Conservation (phyloP, 1,140 invertebrate genomes). For the Platyscapa corneri region DNA sequence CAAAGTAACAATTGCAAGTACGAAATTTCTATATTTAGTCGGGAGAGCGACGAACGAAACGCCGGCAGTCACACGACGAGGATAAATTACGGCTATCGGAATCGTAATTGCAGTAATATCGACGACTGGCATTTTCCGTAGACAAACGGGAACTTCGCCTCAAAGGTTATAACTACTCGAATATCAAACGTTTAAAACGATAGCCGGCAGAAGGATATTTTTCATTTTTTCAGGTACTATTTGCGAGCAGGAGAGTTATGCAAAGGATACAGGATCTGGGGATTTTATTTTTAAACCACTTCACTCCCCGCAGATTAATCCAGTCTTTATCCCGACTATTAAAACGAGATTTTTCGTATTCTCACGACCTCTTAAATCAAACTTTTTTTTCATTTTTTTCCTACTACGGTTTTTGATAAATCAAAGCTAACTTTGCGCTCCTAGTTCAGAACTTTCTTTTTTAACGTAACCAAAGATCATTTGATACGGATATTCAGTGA, state of each 20-base stretch:
- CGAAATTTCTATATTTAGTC: background rate
- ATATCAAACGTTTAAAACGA: background rate
- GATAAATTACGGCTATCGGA: background rate
- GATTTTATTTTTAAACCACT: background rate
- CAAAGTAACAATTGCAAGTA: background rate
- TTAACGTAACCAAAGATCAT: background rate
- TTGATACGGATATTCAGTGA: background rate
- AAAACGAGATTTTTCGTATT: background rate
- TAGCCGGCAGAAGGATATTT: background rate
- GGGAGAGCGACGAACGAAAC: background rate
- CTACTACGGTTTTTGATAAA: background rate
- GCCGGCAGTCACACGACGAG: background rate
- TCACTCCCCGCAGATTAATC: background rate
- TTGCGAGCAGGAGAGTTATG: background rate
- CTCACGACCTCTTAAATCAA: background rate
- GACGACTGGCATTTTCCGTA: background rate
- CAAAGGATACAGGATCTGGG: background rate
- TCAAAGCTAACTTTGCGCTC: background rate
- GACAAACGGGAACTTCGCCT: background rate
- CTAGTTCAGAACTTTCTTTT: background rate
- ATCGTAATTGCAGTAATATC: background rate
- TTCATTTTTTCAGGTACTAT: background rate
- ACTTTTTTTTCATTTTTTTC: background rate
- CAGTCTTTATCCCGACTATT: background rate
- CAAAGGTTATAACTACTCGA: background rate